Base-by-base conservation (phyloP, 1,140 invertebrate genomes). In the Pogonomyrmex barbatus region DNA sequence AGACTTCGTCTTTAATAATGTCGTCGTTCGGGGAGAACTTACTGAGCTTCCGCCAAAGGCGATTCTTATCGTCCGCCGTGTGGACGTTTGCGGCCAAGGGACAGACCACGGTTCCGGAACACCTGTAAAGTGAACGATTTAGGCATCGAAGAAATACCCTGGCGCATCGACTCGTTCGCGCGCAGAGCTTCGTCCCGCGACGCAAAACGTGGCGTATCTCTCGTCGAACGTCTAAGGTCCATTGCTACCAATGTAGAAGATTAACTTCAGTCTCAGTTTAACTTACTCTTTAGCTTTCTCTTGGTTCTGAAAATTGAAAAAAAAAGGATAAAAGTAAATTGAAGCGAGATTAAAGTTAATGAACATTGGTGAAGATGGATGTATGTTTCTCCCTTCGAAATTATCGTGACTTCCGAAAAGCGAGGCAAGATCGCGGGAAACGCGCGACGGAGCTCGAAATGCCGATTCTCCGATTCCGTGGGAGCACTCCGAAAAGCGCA, bases 381-480 rank as follows among this genome's bases (percentile, higher is more conserved):
- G 68, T 17, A 68, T 56, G 8, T 56, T 81, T 17, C n/a, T 75
- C 68, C 62, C 42, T 71, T 54, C 54, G 47, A 0, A 50, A 60
- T 50, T 60, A 36, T 75, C 33, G 9, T 17, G 47, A 62, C 45
- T 73, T 83, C 42, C 54, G 14, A 47, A 63, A 24, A 81, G 24
- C n/a, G 42, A 24, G 62, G 39, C 42, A 36, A 14, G n/a, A 42
- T 67, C 62, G 33, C 33, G 45, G 47, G 68, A 75, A 50, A 62
- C 8, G 33, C 42, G 42, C 56, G 50, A 58, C 24, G 68, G 85
- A 77, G 84, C 62, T 89, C 81, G 79, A 83, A 24, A 88, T 76
- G 36, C 78, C 87, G 89, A 88, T 90, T 87, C 89, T 90, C 91
- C 93, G 89, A 91, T 90, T 89, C 65, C 52, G 45, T 73, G 60